A percentile compares a stretch with the other conserved stretches of the same genome.
These are phyloP conservation scores for Alces alces DNA, from an alignment of 2,113 vertebrate species.

Conservation along the genomic window DNA sequence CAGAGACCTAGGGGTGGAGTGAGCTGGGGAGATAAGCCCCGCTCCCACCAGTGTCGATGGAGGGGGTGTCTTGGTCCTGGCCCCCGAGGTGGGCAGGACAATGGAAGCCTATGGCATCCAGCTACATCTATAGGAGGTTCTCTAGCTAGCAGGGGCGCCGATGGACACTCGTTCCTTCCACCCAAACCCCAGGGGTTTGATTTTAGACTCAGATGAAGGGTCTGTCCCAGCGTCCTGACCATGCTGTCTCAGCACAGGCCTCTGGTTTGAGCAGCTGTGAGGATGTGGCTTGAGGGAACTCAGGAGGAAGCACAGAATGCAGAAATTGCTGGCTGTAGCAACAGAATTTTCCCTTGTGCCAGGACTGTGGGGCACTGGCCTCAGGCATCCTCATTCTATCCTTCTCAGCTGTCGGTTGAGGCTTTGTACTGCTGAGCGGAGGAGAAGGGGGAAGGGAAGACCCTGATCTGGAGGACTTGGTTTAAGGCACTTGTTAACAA, in stretches of 20 bases:
- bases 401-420: not conserved
- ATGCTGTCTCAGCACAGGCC: not conserved
- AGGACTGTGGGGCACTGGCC: not conserved
- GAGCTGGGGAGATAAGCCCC: not conserved
- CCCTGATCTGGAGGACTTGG: not conserved
- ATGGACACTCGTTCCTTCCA: not conserved
- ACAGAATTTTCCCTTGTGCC: not conserved
- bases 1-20: not conserved
- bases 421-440: not conserved
- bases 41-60: not conserved
- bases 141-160: not conserved
- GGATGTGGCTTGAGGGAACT: slow-evolving; percentile 24
- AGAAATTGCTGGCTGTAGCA: slow-evolving; percentile 23
- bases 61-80: not conserved
- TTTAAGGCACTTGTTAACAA: not conserved
- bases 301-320: slow-evolving; percentile 33
- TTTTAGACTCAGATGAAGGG: not conserved
- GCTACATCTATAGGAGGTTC: not conserved
- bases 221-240: not conserved
- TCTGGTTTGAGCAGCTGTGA: not conserved
- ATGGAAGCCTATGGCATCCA: not conserved
- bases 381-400: not conserved
- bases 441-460: not conserved
- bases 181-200: not conserved
- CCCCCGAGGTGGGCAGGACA: not conserved